Base-by-base conservation (phyloP, 2,888 invertebrate species). In the Meghimatium bilineatum region DNA sequence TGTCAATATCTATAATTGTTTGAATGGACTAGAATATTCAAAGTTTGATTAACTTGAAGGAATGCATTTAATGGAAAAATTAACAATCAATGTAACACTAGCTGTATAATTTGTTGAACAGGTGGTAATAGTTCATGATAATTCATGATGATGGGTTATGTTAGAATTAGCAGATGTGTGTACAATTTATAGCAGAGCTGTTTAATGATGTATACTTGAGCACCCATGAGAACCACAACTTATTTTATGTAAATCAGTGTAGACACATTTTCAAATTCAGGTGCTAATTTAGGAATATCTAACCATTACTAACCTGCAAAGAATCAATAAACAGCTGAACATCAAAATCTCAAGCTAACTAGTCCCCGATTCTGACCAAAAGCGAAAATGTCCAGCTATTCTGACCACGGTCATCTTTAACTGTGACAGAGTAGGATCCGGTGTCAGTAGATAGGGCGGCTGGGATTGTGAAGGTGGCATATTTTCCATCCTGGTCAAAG, bases 371-470 rank as follows among this genome's bases (percentile, higher is more conserved):
- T 63, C 87, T 87, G 36, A 92, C 92, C 80, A 84, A 86, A 29
- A 92, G 86, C 34, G 89, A 89, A 85, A 91, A 92, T n/a, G 90
- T 89, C 89, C 91, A 91, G 52, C 88, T 85, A 17, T 88, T 84
- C 60, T 89, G 87, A 44, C 91, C 91, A 80, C 86, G 88, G n/a
- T 87, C 88, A 84, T 89, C 89, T 60, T 86, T 89, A 26, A 89
- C 90, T 44, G 86, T 88, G 12, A 90, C 90, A 23, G 86, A 84
- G 86, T 91, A 92, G 26, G 86, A 84, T 60, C 91, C 92, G 49
- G 90, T 86, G 85, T 92, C 92, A 5, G 92, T 92, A 34, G 90
- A 90, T 76, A 92, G 87, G 69, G 90, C 91, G 29, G 91, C 90
- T 32, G 92, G 91, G 84, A 92, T 91, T 80, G 89, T 89, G 74